phyloP scores from a whole-genome alignment of 2,888 invertebrate species.

The Eugnorisma glareosa region DNA sequence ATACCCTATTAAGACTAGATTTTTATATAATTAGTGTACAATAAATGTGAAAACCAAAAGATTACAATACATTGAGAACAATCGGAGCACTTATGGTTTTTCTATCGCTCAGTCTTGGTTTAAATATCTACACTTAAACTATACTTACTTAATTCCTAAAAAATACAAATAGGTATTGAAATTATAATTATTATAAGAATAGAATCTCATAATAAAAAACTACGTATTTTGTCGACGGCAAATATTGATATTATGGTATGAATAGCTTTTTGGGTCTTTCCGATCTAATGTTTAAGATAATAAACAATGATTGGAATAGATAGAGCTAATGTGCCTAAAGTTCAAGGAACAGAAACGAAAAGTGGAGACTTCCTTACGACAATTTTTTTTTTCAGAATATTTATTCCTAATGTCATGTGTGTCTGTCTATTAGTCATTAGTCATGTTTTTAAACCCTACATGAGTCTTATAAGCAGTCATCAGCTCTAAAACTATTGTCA shows the following conservation, averaged over 20 bases:
- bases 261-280: background rate
- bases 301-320: too few species aligned
- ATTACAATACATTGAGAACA: conserved; percentile 51
- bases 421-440: too few species aligned
- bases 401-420: too few species aligned
- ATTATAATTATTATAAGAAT: conserved; percentile 21
- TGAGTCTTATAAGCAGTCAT: background rate
- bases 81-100: conserved; percentile 65
- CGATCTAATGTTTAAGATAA: too few species aligned
- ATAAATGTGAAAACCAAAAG: conserved; percentile 57
- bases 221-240: conserved; percentile 16
- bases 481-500: conserved; percentile 15
- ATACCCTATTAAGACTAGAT: conserved; percentile 70
- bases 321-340: too few species aligned
- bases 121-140: conserved; percentile 56
- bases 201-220: conserved; percentile 24
- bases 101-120: conserved; percentile 67
- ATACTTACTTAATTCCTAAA: conserved; percentile 37
- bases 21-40: conserved; percentile 57
- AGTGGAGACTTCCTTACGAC: too few species aligned
- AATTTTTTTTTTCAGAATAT: too few species aligned
- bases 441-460: background rate
- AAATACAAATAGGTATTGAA: conserved; percentile 33
- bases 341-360: too few species aligned
- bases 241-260: background rate